Evolutionary conservation across 2,888 invertebrate species (phyloP), one percentile per base, ranked within the genome.

Genomic region (Pollenia amentaria): DNA sequence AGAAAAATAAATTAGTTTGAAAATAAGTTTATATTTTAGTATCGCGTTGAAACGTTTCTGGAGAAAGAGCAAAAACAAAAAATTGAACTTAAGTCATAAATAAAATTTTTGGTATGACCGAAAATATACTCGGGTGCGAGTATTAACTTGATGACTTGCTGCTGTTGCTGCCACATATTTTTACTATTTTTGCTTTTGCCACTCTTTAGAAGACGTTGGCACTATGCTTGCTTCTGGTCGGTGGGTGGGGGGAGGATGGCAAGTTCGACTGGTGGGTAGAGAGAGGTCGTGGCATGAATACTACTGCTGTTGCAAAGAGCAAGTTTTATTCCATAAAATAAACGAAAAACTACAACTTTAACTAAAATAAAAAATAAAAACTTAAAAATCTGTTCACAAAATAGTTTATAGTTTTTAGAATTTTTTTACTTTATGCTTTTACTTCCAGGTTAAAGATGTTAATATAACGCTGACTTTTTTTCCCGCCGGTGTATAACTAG

Each of bases 51-150:
- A 78, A 78, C 44, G 79, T 69, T 84, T 46, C 38, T 57, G 14
- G 69, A 53, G 21, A 65, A 55, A 11, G 16, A 57, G 51, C n/a
- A 29, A 16, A 62, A 44, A 77, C 53, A 51, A 77, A 73, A 62
- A 67, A 82, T 76, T 83, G 69, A 82, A 82, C 85, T 86, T 48
- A 62, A 81, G 81, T 85, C 82, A 86, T 79, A 86, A 82, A 86
- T 79, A 86, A 82, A 86, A 82, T 67, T 82, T 82, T 70, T 73
- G 38, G 69, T 79, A 64, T 79, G 78, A 79, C 73, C 85, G 12
- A 82, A 86, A 81, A 77, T 75, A 79, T 53, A 57, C 64, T 64
- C 55, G 73, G 75, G 51, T 57, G 53, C 38, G 29, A 60, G 75
- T 84, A 60, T 76, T 73, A 81, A 70, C 62, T 77, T 76, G 82